Evolutionary conservation across 2,888 invertebrate genomes (phyloP), one percentile per base, ranked within the genome.

Genomic region (Cancer borealis): DNA sequence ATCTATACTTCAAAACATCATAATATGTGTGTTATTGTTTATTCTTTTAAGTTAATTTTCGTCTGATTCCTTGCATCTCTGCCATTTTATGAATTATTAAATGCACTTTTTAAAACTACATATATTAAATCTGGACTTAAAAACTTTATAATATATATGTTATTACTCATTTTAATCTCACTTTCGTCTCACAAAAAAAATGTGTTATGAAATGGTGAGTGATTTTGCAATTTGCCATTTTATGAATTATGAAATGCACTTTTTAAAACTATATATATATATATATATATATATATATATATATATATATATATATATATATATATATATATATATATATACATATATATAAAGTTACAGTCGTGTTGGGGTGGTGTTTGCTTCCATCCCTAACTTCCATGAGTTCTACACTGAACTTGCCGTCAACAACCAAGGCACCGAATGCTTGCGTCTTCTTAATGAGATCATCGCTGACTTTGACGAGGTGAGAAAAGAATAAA

Each of bases 391-490:
- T 96, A 99, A 99, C 97, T 99, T 98, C 97, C 98, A 98, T 97
- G 99, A 99, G 97, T 98, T 99, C 97, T 99, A 99, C 97, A 98
- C 98, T 96, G 99, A 99, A 97, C 97, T 99, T 96, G 98, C 98
- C 96, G 98, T 98, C 30, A 98, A 98, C 96, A 98, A 98, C 97
- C 98, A 98, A 97, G 98, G 98, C 1, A 98, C 98, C 96, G 99
- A 99, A 97, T 99, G 98, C 96, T 97, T 99, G 93, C 97, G 98
- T 95, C 97, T 99, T 95, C 97, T 99, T 17, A 99, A 99, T 96
- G 99, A 99, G 96, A 98, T 99, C 96, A 98, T 99, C 93, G 98
- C 98, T 0, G 99, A 99, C 97, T 99, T 99, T 97, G 99, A 99
- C 97, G 98, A 98, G 97, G 98, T 98, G 96, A 96, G 96, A 54